A percentile compares a stretch with the other conserved stretches of the same genome.
Evolutionary conservation across 2,113 vertebrate species (phyloP).

Genomic region (Caloenas nicobarica): DNA sequence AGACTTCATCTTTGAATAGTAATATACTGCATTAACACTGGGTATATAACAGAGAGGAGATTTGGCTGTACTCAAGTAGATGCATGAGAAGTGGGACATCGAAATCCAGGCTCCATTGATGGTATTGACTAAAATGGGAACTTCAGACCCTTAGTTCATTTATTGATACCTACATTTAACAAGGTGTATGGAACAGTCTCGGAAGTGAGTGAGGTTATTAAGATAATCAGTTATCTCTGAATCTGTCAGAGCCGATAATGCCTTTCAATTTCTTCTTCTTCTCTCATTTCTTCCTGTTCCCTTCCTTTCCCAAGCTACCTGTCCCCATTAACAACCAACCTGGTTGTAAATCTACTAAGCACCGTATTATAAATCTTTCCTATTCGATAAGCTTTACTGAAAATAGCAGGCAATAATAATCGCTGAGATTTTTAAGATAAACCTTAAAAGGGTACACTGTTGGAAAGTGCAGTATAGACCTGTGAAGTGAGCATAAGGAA

Average conservation of each 20-base stretch:
- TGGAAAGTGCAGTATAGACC: neutral
- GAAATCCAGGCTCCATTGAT: neutral
- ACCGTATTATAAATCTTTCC: neutral
- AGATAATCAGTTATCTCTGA: neutral
- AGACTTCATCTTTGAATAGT: neutral
- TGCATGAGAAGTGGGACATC: neutral
- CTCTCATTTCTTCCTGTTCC: neutral
- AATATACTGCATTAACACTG: neutral
- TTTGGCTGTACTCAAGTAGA: neutral
- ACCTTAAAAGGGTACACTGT: neutral
- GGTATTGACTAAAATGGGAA: neutral
- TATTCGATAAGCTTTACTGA: neutral
- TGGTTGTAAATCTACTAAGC: neutral
- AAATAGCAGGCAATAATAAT: neutral
- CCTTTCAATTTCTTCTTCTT: neutral
- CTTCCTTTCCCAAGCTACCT: neutral
- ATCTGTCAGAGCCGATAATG: neutral
- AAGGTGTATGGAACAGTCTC: neutral
- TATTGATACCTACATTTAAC: neutral
- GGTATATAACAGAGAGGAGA: neutral
- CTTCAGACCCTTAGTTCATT: neutral
- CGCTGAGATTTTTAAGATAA: neutral
- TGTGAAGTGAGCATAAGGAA: neutral
- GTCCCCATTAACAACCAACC: neutral
- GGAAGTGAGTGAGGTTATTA: neutral